Conservation (phyloP, 2,113 vertebrate species). For the Romanogobio albipinnatus region DNA sequence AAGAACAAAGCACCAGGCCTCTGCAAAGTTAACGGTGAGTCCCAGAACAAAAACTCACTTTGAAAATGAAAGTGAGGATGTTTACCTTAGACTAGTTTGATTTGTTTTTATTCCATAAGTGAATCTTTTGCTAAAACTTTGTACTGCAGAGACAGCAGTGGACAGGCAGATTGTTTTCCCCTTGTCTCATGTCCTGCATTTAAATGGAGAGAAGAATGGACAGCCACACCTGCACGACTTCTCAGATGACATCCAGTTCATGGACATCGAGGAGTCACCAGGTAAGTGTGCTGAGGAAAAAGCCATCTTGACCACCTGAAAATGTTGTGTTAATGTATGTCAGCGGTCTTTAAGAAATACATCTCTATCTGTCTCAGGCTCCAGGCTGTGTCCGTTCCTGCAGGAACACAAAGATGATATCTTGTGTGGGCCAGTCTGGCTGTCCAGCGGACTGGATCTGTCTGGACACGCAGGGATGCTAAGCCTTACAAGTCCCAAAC, state of each 20-base stretch:
- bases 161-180: conserved; percentile 96
- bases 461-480: conserved; percentile 98
- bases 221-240: conserved; percentile 86
- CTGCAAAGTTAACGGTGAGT: conserved; percentile 95
- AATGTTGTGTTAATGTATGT: neutral
- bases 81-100: neutral
- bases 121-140: conserved; percentile 1
- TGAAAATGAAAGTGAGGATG: neutral
- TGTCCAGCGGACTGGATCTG: conserved; percentile 95
- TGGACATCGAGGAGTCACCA: conserved; percentile 94
- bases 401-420: conserved; percentile 99
- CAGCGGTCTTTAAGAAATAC: neutral
- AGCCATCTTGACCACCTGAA: neutral
- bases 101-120: neutral
- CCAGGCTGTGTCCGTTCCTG: conserved; percentile 90
- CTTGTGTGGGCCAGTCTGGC: conserved; percentile 95
- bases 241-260: conserved; percentile 93
- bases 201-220: conserved; percentile 91
- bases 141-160: conserved; percentile 88
- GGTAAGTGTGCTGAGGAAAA: conserved; percentile 68
- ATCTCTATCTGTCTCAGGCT: conserved; percentile 76
- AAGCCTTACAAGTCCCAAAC: conserved; percentile 95
- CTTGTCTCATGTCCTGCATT: conserved; percentile 86
- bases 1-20: conserved; percentile 98
- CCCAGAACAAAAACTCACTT: neutral